Base-by-base conservation (phyloP, 2,113 vertebrate species). In the Nothobranchius furzeri region DNA sequence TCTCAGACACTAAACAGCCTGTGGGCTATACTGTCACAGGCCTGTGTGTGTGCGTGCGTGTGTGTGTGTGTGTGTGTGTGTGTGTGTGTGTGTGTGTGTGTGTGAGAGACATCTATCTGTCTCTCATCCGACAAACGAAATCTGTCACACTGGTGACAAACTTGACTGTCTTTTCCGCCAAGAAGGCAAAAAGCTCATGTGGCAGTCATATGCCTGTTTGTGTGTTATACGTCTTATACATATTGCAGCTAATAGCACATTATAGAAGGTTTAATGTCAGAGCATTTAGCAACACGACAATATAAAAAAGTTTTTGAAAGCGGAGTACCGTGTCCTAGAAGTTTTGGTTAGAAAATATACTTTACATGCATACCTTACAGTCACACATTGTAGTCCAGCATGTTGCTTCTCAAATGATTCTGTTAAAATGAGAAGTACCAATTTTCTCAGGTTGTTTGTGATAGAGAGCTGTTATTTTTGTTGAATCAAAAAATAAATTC, bases 1-100 rank as follows among this genome's bases (percentile, higher is more conserved):
- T 79, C 66, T 87, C 69, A 75, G 84, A 83, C 74, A 76, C 71
- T 67, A 74, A 86, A 76, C 61, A 84, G 87, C 85, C 90, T 50
- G 45, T 69, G 36, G 84, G 87, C 78, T 75, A 20, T 20, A 30
- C 68, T 83, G 73, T 80, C 82, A 84, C 77, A 76, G 56, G 42
- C 47, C 47, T 51, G 17, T 66, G 73, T 74, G 42, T 53, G 60
- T 60, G 45, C 42, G 42, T 57, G 13, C 46, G 48, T 83, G 73
- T 45, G 24, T 55, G n/a, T 84, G 74, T 62, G 55, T 70, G 43
- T 49, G 63, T 58, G n/a, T 45, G 51, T 74, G 42, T 53, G 60
- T 60, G 45, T 42, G 42, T 57, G 13, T 46, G 48, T 83, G 73
- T 45, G 24, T 55, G n/a, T 84, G 74, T 64, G 55, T 70, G 43